Conservation (phyloP, 2,113 vertebrate species). For the Mesoclemmys tuberculata region DNA sequence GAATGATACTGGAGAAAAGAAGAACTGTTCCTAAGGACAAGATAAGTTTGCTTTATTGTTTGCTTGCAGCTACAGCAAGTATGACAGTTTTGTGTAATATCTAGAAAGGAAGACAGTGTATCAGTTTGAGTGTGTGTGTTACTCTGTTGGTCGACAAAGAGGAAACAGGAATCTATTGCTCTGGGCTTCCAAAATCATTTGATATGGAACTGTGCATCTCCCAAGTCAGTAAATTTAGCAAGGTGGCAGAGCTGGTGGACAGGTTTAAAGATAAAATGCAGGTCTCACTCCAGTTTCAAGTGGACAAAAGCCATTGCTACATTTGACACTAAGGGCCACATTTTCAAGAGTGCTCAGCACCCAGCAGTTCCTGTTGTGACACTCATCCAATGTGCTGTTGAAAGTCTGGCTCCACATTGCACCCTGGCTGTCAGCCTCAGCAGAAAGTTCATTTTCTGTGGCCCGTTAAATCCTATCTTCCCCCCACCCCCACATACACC, state of each 20-base stretch:
- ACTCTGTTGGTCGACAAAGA: background rate
- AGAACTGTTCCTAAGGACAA: background rate
- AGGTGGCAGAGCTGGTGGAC: slow-evolving; percentile 22
- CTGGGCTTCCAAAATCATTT: background rate
- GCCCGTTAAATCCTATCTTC: no score
- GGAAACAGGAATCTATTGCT: background rate
- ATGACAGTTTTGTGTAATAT: background rate
- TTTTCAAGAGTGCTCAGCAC: background rate
- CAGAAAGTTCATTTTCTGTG: no score
- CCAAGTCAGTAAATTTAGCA: background rate
- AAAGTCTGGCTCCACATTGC: background rate
- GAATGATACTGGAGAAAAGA: background rate
- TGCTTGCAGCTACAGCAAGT: background rate
- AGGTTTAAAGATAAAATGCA: slow-evolving; percentile 11
- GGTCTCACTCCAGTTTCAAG: background rate
- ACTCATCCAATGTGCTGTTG: background rate
- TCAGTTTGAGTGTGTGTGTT: background rate
- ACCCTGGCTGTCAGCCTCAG: background rate
- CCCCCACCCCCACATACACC: no score
- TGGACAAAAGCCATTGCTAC: background rate
- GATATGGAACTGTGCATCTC: background rate
- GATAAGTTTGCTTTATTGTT: background rate
- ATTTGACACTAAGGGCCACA: background rate
- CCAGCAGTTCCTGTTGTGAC: background rate
- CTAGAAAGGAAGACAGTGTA: background rate